Evolutionary conservation across 2,113 vertebrate species (phyloP), one percentile per base, ranked within the genome.

Genomic region (Tetraodon nigroviridis): DNA sequence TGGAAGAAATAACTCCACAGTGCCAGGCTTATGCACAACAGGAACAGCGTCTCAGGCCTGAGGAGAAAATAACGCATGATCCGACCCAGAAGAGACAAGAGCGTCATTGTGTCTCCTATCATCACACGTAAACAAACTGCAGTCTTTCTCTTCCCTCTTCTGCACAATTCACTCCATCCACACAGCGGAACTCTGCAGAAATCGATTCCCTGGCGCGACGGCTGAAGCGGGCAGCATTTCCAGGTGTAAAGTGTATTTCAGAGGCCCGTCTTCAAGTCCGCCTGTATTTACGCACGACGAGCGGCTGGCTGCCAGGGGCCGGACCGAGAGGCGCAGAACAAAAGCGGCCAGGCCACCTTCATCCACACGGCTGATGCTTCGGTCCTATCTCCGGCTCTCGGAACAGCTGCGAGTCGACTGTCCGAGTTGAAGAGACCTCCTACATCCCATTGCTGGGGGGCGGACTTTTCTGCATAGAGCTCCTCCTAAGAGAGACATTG

Each of bases 101-200:
- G 92, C 92, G 95, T 99, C 96, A 99, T 98, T 84, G 95, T 97
- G 93, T 99, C 97, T 93, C 95, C 95, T 98, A 97, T 94, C 97
- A 99, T 98, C 87, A 89, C 87, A 87, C 86, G 83, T 78, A 71
- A 68, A 75, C 70, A 53, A 78, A 44, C 85, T 77, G 85, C 79
- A 58, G 65, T 76, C 83, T 58, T 47, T 69, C 78, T 70, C 78
- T 52, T 40, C 27, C 68, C 55, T 32, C 51, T 37, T 67, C 51
- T 45, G 70, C 71, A 64, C 76, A 44, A 52, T 63, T 89, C 86
- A 87, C 79, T 86, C 83, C 87, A 84, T 86, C 67, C 75, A 79
- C 56, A 55, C 58, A 42, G 63, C 51, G 58, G 64, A 32, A 63
- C 47, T 56, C 20, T 40, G 11, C 51, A 46, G 52, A 63, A 63